phyloP scores from a whole-genome alignment of 2,797 vertebrate species.

The Sternarchorhynchus goeldii region DNA sequence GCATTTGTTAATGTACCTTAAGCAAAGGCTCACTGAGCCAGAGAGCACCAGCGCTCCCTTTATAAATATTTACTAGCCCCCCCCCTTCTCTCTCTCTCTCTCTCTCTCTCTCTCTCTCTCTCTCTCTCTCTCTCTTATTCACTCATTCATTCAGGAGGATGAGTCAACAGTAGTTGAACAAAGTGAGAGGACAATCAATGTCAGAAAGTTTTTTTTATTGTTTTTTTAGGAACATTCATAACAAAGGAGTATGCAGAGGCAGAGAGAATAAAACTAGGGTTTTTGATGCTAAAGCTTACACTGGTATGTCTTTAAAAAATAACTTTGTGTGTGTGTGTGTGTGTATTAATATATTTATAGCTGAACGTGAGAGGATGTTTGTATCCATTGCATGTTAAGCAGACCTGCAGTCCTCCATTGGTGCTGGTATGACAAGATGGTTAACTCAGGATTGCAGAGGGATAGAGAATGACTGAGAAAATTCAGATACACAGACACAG shows the following conservation, averaged over 20 bases:
- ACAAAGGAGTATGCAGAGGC: neutral
- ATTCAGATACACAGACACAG: neutral
- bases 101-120: conserved; percentile 34
- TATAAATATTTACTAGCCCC: conserved; percentile 63
- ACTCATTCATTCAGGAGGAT: conserved; percentile 5
- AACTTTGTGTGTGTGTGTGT: neutral
- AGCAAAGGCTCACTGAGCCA: conserved; percentile 51
- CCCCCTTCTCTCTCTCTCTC: too few species aligned
- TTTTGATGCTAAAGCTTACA: neutral
- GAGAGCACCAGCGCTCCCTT: conserved; percentile 56
- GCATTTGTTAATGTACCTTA: conserved; percentile 69
- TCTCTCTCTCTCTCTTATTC: neutral
- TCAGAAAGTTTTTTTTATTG: conserved; percentile 2
- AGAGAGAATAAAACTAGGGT: neutral
- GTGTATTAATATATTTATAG: conserved; percentile 19
- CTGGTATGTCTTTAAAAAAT: too few species aligned
- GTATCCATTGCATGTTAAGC: conserved; percentile 52
- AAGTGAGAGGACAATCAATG: conserved; percentile 10
- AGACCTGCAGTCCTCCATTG: conserved; percentile 41
- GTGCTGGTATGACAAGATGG: conserved; percentile 39
- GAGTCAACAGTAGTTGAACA: neutral
- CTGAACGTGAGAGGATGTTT: conserved; percentile 45
- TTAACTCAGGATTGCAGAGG: conserved; percentile 38
- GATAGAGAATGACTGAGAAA: conserved; percentile 11
- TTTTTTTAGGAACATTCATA: conserved; percentile 3